phyloP scores from a whole-genome alignment of 1,140 invertebrate species.

The Popillia japonica region DNA sequence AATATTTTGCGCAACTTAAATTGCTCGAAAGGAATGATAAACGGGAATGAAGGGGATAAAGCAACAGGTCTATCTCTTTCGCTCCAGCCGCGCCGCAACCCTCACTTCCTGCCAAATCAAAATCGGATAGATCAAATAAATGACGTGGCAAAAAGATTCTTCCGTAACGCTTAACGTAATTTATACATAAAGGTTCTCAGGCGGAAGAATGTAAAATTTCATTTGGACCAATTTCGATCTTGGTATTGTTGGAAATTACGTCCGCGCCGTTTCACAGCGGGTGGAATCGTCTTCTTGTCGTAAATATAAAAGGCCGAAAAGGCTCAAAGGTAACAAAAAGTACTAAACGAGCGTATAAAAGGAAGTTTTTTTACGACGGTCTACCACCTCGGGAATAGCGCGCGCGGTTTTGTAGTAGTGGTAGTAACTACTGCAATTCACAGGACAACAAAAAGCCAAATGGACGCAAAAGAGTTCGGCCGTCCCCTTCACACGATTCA shows the following conservation, averaged over 20 bases:
- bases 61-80: not conserved
- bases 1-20: no score
- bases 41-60: not conserved
- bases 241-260: not conserved
- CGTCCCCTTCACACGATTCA: not conserved
- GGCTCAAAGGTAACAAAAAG: conserved; percentile 3
- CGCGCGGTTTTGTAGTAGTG: not conserved
- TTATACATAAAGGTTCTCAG: not conserved
- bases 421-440: not conserved
- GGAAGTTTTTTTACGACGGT: not conserved
- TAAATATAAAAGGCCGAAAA: conserved; percentile 1
- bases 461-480: not conserved
- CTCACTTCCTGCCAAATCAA: not conserved
- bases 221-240: not conserved
- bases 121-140: conserved; percentile 5
- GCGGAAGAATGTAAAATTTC: conserved; percentile 14
- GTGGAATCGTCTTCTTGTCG: not conserved
- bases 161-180: not conserved
- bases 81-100: not conserved
- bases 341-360: conserved; percentile 13
- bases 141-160: not conserved
- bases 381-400: not conserved
- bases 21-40: not conserved
- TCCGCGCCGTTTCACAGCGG: not conserved
- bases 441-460: not conserved